phyloP scores from a whole-genome alignment of 2,888 invertebrate species.

The Melanostoma scalare region DNA sequence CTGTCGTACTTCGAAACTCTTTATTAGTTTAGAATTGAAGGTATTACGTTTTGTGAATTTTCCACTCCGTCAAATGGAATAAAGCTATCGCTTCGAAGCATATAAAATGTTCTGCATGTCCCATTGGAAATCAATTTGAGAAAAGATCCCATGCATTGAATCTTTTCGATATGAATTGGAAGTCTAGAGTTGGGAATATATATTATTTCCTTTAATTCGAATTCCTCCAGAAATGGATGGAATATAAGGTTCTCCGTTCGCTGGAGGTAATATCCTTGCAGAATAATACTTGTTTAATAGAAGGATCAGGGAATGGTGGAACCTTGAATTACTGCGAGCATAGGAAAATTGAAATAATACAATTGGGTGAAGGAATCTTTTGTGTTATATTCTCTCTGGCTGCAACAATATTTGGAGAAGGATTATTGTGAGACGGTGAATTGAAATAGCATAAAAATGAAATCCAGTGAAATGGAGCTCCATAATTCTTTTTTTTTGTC shows the following conservation, averaged over 20 bases:
- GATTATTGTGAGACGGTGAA: neutral
- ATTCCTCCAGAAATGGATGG: constrained; percentile 9
- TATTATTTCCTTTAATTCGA: constrained; percentile 18
- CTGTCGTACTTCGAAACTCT: neutral
- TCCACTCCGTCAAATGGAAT: constrained; percentile 43
- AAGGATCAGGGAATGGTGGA: constrained; percentile 22
- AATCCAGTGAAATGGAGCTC: constrained; percentile 7
- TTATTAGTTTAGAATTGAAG: constrained; percentile 18
- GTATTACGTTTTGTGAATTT: constrained; percentile 38
- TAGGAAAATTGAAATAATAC: constrained; percentile 26
- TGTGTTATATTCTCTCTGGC: neutral
- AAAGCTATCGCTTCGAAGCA: constrained; percentile 20
- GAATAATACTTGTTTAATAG: constrained; percentile 39
- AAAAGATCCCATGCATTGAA: constrained; percentile 9
- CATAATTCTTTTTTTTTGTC: constrained; percentile 14
- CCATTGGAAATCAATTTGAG: constrained; percentile 39
- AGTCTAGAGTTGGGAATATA: no score
- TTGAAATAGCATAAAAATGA: neutral
- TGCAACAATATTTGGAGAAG: constrained; percentile 31
- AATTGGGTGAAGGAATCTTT: constrained; percentile 5
- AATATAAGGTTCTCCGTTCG: constrained; percentile 6
- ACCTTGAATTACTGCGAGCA: constrained; percentile 26
- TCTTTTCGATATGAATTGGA: constrained; percentile 2
- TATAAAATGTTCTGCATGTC: constrained; percentile 24
- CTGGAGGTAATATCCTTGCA: constrained; percentile 37